These are phyloP conservation scores for Lumbricus terrestris DNA, from an alignment of 2,888 invertebrate species.

Conservation along the genomic window DNA sequence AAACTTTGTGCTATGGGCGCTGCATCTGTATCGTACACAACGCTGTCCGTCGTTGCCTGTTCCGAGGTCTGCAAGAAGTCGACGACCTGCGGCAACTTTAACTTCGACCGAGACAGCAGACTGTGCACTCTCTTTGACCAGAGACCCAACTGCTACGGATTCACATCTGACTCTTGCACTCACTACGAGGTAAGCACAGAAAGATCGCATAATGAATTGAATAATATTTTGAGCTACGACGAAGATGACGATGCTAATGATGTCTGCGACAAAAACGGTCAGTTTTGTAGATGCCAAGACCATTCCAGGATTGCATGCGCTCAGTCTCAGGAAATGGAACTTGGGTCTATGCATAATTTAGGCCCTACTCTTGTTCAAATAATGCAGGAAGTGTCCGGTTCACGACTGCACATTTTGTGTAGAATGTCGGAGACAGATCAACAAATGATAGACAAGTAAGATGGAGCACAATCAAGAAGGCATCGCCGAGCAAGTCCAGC, in stretches of 20 bases:
- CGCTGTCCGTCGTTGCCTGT: background rate
- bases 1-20: background rate
- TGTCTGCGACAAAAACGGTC: background rate
- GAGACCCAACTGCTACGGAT: background rate
- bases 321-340: too few relatives aligned
- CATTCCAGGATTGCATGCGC: too few relatives aligned
- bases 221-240: background rate
- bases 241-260: background rate
- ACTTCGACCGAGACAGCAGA: background rate
- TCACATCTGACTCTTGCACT: background rate
- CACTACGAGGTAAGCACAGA: conserved; percentile 8
- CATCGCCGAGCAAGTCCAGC: too few relatives aligned
- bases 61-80: background rate
- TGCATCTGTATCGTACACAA: background rate
- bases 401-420: too few relatives aligned
- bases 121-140: background rate
- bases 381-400: too few relatives aligned
- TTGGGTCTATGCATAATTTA: background rate
- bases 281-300: too few relatives aligned
- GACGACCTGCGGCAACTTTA: background rate
- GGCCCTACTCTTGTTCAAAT: too few relatives aligned
- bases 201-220: too few relatives aligned
- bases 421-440: too few relatives aligned
- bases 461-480: too few relatives aligned
- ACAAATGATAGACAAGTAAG: too few relatives aligned